Evolutionary conservation across 2,113 vertebrate species (phyloP).

Genomic region (Nothobranchius furzeri): DNA sequence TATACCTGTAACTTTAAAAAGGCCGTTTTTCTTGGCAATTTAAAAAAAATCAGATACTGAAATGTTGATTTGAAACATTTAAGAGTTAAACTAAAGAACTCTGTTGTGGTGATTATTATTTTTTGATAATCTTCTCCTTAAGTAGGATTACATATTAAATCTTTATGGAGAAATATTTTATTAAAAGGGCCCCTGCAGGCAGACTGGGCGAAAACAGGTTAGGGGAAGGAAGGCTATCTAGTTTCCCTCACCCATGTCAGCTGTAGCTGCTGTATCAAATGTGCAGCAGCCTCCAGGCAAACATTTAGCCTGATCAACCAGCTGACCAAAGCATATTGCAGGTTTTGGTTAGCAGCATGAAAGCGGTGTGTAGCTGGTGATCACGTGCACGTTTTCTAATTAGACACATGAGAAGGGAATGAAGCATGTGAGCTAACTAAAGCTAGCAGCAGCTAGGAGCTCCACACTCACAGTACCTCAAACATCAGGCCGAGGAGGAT

Average conservation of each 20-base stretch:
- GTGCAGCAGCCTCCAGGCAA: slow-evolving; percentile 10
- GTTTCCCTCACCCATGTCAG: slow-evolving; percentile 23
- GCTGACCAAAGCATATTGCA: slow-evolving; percentile 6
- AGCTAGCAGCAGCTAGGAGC: slow-evolving; percentile 45
- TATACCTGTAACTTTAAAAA: too few species aligned
- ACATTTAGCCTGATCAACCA: slow-evolving; percentile 7
- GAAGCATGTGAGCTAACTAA: slow-evolving; percentile 49
- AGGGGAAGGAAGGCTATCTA: slow-evolving; percentile 18
- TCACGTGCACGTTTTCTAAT: slow-evolving; percentile 47
- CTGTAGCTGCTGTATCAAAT: slow-evolving; percentile 9
- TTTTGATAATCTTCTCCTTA: background rate
- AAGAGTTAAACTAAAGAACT: too few species aligned
- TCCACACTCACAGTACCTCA: slow-evolving; percentile 72
- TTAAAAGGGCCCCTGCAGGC: background rate
- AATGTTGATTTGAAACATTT: too few species aligned
- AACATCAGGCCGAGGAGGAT: slow-evolving; percentile 77
- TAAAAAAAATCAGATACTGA: too few species aligned
- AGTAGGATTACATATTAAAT: too few species aligned
- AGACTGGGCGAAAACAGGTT: slow-evolving; percentile 30
- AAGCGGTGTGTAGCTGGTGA: slow-evolving; percentile 21
- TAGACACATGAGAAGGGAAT: slow-evolving; percentile 60
- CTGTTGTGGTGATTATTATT: background rate
- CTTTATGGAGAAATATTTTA: background rate
- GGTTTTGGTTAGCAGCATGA: background rate
- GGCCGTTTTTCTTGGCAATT: too few species aligned